Base-by-base conservation (phyloP, 1,140 invertebrate genomes). In the Tetragnatha versicolor region DNA sequence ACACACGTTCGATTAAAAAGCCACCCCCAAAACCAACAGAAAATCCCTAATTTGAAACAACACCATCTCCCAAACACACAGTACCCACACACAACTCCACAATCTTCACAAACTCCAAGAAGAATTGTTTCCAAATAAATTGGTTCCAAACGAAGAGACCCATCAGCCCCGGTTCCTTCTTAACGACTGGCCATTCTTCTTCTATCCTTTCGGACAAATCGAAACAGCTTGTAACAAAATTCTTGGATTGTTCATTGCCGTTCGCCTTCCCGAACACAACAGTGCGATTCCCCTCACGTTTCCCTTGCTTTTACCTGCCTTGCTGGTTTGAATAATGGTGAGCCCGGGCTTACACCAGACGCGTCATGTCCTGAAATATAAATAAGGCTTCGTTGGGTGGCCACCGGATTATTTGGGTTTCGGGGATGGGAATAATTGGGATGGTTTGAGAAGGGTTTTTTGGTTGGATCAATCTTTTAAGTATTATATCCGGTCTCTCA, bases 221-320 rank as follows among this genome's bases (percentile, higher is more conserved):
- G 69, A 73, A 73, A 60, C 69, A 73, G 69, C 69, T 42, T 73
- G 69, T 73, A 73, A 60, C 33, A 39, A 60, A 70, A 73, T 73
- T 73, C 69, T 27, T 60, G 33, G 53, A 60, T 51, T 35, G 63
- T 42, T 63, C 60, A 39, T 37, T 39, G 25, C 27, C 27, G 31
- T 53, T 39, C 37, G 29, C 20, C n/a, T 25, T 35, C n/a, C 14
- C 25, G 10, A 20, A 35, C n/a, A 27, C 42, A 73, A 73, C 69
- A 73, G 60, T 60, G 68, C 47, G 47, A 73, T 73, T 39, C 69
- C 20, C 53, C 25, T 73, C 69, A 73, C 69, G 69, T 73, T 42
- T 68, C 27, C 7, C 14, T 39, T 65, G 61, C 39, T 17, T 17
- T 47, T 47, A 12, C 12, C 20, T 47, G 12, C 12, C 42, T 47